A percentile compares a stretch with the other conserved stretches of the same genome.
Evolutionary conservation across 2,113 vertebrate species (phyloP).

Genomic region (Sialia sialis): DNA sequence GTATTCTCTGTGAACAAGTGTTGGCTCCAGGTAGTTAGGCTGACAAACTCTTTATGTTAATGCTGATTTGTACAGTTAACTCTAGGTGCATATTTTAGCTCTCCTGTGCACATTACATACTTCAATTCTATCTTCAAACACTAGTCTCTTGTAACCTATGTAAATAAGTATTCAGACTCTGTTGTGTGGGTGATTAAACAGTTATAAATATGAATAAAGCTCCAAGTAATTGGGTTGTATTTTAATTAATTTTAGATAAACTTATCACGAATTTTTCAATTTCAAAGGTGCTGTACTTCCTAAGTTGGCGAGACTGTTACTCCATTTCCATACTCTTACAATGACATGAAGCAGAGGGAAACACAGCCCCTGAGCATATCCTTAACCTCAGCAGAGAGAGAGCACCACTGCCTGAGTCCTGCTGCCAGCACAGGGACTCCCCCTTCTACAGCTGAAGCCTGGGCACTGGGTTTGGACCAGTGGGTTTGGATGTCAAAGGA

Average conservation of each 20-base stretch:
- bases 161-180: slow-evolving; percentile 17
- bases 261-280: neutral
- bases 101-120: neutral
- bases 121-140: slow-evolving; percentile 3
- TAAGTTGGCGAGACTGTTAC: neutral
- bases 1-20: neutral
- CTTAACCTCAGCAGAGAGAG: neutral
- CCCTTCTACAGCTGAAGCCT: neutral
- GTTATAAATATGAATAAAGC: slow-evolving; percentile 21
- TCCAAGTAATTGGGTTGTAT: neutral
- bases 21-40: neutral
- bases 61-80: neutral
- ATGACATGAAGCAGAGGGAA: neutral
- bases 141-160: neutral
- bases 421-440: neutral
- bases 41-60: neutral
- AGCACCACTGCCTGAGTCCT: neutral
- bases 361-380: neutral
- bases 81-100: slow-evolving; percentile 2
- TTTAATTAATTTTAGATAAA: slow-evolving; percentile 35
- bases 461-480: neutral
- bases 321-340: neutral
- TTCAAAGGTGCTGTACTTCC: neutral
- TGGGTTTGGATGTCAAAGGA: neutral
- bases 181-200: neutral